Conservation (phyloP, 2,888 invertebrate species). For the Conistra vaccinii region DNA sequence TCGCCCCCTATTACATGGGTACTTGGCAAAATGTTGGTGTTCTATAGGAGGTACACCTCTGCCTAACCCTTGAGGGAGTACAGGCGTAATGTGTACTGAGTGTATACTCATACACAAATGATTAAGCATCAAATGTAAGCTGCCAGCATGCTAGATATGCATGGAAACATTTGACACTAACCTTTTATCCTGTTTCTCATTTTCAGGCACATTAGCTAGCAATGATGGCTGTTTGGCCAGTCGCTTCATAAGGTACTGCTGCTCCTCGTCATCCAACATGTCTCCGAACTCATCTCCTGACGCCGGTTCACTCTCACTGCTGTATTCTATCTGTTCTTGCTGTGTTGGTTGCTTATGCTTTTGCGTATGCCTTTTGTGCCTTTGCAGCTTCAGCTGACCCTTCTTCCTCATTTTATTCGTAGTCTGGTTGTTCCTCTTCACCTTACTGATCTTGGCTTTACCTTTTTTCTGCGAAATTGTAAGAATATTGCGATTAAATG, state of each 20-base stretch:
- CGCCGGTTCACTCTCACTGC: slow-evolving; percentile 85
- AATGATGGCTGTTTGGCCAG: slow-evolving; percentile 85
- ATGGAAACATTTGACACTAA: slow-evolving; percentile 52
- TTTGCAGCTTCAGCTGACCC: slow-evolving; percentile 88
- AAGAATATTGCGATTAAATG: slow-evolving; percentile 8
- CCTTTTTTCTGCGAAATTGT: slow-evolving; percentile 86
- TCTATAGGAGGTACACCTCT: not conserved
- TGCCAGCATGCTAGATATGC: not conserved
- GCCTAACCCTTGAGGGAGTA: no score
- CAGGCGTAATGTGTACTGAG: not conserved
- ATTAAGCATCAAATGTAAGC: not conserved
- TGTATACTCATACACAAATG: not conserved
- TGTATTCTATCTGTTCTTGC: slow-evolving; percentile 80
- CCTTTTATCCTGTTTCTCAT: slow-evolving; percentile 75
- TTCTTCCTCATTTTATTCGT: slow-evolving; percentile 90
- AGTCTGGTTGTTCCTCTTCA: slow-evolving; percentile 90
- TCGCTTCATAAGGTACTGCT: slow-evolving; percentile 87
- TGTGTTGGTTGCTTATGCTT: slow-evolving; percentile 78
- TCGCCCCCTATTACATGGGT: not conserved
- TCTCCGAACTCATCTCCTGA: slow-evolving; percentile 90
- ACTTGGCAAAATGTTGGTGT: not conserved
- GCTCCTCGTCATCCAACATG: slow-evolving; percentile 91
- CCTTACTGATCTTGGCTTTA: slow-evolving; percentile 89
- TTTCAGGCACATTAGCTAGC: slow-evolving; percentile 83
- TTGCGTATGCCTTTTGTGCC: slow-evolving; percentile 82